Evolutionary conservation across 1,140 invertebrate genomes (phyloP), one percentile per base, ranked within the genome.

Genomic region (Nilaparvata lugens): DNA sequence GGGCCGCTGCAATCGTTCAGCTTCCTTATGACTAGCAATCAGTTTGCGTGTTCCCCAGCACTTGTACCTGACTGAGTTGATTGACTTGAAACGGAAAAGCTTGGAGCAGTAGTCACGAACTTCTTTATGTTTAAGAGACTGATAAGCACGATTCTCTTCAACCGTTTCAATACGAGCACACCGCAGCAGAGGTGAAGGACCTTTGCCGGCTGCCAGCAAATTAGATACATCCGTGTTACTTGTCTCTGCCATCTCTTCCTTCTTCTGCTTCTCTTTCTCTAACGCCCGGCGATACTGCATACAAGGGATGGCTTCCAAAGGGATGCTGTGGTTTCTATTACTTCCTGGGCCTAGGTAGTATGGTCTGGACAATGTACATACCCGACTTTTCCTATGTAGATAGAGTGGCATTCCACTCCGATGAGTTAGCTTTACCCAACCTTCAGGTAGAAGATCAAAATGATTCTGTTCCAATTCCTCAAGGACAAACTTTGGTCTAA

Each of bases 331-430:
- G 77, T 91, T 92, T 23, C 38, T 21, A 23, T 88, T 90, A 78
- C 93, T 96, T 25, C 91, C 93, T 48, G 91, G 86, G 16, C 95
- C 96, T 13, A 98, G 76, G 73, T 94, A 95, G 78, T 99, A 99
- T 1, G 96, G 94, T 67, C 91, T 90, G 2, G 90, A 81, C 9
- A 95, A 75, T 11, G 90, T 93, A 73, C 91, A 94, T 43, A 95
- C 92, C 52, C 94, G 78, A 1, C 83, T 83, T 62, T 82, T 78
- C 69, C 89, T 87, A 69, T 97, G 91, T 53, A 96, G 78, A 75
- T 95, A 96, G 9, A 97, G 76, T 5, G 91, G 95, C 86, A 98
- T 95, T 23, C 96, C 96, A 74, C 93, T 95, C 68, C 92, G 89
- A 73, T 99, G 96, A 0, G 89, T 92, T 1, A 97, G 88, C 78